A percentile compares a stretch with the other conserved stretches of the same genome.
phyloP scores from a whole-genome alignment of 2,888 invertebrate genomes.

The Darwinula stevensoni region DNA sequence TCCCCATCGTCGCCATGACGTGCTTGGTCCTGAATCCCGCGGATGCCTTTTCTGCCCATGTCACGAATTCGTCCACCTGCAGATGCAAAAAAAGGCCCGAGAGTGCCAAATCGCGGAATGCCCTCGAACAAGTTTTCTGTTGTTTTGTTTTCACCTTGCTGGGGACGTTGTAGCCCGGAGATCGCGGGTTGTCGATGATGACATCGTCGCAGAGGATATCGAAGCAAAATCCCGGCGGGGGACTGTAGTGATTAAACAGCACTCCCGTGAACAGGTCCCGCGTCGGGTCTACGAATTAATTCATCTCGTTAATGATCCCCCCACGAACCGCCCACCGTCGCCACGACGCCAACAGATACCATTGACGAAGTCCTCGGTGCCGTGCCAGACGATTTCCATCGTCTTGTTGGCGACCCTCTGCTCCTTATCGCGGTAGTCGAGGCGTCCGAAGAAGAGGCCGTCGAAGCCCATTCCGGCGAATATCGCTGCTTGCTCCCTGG shows the following conservation, averaged over 20 bases:
- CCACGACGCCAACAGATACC: too few relatives aligned
- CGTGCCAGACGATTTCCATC: slow-evolving; percentile 59
- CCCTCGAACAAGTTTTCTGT: too few relatives aligned
- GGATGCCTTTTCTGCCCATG: slow-evolving; percentile 26
- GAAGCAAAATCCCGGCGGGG: slow-evolving; percentile 76
- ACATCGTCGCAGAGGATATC: slow-evolving; percentile 57
- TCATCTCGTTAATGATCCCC: neutral
- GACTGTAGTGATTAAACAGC: slow-evolving; percentile 45
- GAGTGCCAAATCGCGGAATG: too few relatives aligned
- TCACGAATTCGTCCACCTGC: slow-evolving; percentile 21
- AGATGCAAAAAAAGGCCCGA: neutral
- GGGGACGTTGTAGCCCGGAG: slow-evolving; percentile 56
- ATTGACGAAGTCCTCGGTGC: too few relatives aligned
- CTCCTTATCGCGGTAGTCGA: slow-evolving; percentile 56
- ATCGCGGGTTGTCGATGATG: slow-evolving; percentile 46
- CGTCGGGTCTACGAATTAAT: slow-evolving; percentile 16
- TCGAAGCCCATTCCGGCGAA: slow-evolving; percentile 54
- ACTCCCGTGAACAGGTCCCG: slow-evolving; percentile 54
- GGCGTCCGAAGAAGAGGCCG: slow-evolving; percentile 51
- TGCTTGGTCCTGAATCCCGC: slow-evolving; percentile 33
- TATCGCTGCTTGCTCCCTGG: slow-evolving; percentile 42
- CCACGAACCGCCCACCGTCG: neutral
- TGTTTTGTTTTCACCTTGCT: too few relatives aligned
- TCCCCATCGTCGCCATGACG: slow-evolving; percentile 62
- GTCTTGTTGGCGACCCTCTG: slow-evolving; percentile 25